Evolutionary conservation across 2,888 invertebrate species (phyloP), one percentile per base, ranked within the genome.

Genomic region (Callimorpha dominula): DNA sequence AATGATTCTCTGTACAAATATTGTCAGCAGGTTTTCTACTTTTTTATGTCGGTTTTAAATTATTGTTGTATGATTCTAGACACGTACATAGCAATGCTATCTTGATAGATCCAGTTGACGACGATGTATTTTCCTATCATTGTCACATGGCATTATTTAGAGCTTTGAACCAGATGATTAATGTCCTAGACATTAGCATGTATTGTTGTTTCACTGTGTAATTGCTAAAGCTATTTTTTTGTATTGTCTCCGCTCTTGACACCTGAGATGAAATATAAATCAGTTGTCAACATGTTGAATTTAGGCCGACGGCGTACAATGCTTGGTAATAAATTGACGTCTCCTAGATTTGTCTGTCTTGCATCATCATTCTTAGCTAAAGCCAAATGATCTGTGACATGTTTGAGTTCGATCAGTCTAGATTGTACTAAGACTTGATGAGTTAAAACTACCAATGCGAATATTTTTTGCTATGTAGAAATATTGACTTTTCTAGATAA

Each of bases 221-320:
- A 92, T 92, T 92, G 93, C 86, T 89, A 88, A 85, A 89, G 83
- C 12, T 90, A 1, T 31, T 91, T 91, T 70, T 91, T 91, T 90
- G 84, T 86, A 85, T 83, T 87, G 90, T 90, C 89, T 89, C 85
- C 83, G 85, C 80, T 91, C 89, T 92, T 94, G 93, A 93, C 94
- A 94, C 93, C 93, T 93, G 93, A 91, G 91, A 85, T 85, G 79
- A 80, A 85, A 85, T 86, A 95, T 95, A 93, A 94, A 94, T 95
- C 94, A 94, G 92, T 89, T 95, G 94, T 95, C 94, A 93, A 88
- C 88, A 89, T 88, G 88, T 88, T 88, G 88, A 89, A 91, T 91
- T 88, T 90, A 87, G 91, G 89, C 87, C 88, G 90, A 88, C 87
- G 86, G 84, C 86, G 86, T 87, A 92, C 91, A 91, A 91, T 90